Base-by-base conservation (phyloP, 2,888 invertebrate genomes). In the Polyommatus iphigenia region DNA sequence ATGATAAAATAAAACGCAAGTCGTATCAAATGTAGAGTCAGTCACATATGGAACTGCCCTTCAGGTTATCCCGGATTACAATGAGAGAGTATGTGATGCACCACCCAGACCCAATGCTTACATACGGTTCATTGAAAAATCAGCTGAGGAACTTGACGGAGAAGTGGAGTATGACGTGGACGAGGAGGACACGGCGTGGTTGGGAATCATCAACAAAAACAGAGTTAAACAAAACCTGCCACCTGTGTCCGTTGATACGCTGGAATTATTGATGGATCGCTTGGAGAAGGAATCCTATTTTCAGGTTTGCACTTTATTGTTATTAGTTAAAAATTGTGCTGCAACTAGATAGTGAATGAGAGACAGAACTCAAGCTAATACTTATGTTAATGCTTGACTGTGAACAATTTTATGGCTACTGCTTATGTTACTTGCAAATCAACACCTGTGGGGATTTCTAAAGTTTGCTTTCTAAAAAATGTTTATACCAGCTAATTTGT, bases 271-370 rank as follows among this genome's bases (percentile, higher is more conserved):
- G 1, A 99, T 99, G 98, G 99, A 99, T 90, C 95, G 99, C 78
- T 93, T 99, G 83, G 99, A 99, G 87, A 99, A 99, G 89, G 99
- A 99, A 89, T 99, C 99, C 0, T 98, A 98, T 89, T 99, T 99
- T 88, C 98, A 98, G 91, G 96, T 96, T 15, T 50, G 15, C 2
- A 2, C 41, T 41, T 41, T 41, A 10, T 41, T 41, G 8, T 41
- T 41, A 41, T 10, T 10, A 41, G 41, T 10, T 8, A 10, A 8
- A 41, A 41, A 8, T 2, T 41, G 8, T 41, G 2, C 41, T 41
- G 8, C 8, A 41, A 41, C 10, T 41, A 36, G 8, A 36, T 7
- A 36, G 7, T 36, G 36, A 36, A 0, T 7, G 36, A 36, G 36
- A 36, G 36, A 36, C 36, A 41, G 8, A 41, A 41, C 41, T 8